phyloP scores from a whole-genome alignment of 2,888 invertebrate species.

The Trachelus stipa region DNA sequence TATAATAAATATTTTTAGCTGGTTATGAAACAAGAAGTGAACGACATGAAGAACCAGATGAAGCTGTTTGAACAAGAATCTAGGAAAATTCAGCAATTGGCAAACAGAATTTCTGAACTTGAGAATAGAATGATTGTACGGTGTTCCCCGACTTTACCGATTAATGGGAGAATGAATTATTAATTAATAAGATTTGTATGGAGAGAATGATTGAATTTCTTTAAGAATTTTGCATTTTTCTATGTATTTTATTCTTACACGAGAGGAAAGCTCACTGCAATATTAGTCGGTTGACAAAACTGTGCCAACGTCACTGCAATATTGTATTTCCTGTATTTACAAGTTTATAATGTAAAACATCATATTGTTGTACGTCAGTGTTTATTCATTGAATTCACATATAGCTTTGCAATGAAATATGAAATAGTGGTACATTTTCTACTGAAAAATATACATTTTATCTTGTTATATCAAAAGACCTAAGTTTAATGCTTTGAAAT shows the following conservation, averaged over 20 bases:
- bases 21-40: constrained; percentile 42
- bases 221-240: background rate
- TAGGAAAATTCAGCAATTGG: constrained; percentile 56
- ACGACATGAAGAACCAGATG: constrained; percentile 56
- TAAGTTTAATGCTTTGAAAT: background rate
- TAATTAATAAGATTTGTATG: background rate
- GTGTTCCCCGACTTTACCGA: constrained; percentile 36
- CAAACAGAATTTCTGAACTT: constrained; percentile 53
- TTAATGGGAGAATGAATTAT: constrained; percentile 27
- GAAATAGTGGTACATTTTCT: constrained; percentile 1
- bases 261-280: background rate
- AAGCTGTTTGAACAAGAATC: constrained; percentile 57
- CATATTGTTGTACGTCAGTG: constrained; percentile 24
- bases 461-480: background rate
- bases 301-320: constrained; percentile 29
- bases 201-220: background rate
- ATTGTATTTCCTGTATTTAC: constrained; percentile 23
- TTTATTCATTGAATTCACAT: constrained; percentile 14
- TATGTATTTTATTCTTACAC: background rate
- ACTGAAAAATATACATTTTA: background rate
- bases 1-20: background rate
- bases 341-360: constrained; percentile 24
- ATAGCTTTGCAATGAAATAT: constrained; percentile 26
- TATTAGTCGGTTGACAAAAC: background rate
- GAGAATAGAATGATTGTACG: constrained; percentile 55